Conservation (phyloP, 2,888 invertebrate species). For the Clitarchus hookeri region DNA sequence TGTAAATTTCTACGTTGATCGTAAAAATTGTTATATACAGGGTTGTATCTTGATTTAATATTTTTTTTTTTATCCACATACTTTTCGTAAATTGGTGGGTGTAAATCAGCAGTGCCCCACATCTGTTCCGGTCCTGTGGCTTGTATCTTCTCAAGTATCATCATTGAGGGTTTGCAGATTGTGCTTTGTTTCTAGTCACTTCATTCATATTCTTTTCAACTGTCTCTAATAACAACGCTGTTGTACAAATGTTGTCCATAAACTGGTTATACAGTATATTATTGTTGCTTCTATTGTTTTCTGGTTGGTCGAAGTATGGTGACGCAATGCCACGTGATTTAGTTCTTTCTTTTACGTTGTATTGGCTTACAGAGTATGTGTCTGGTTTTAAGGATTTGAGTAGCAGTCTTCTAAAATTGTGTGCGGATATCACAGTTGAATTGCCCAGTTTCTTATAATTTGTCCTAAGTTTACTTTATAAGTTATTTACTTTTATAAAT, state of each 20-base stretch:
- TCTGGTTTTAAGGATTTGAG: not conserved
- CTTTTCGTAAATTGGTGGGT: not conserved
- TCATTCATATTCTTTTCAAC: not conserved
- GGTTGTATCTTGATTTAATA: not conserved
- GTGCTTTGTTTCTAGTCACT: constrained; percentile 1
- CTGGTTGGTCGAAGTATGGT: too few relatives aligned
- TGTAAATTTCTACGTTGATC: not conserved
- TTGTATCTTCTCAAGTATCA: not conserved
- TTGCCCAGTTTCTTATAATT: too few relatives aligned
- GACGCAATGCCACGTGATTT: not conserved
- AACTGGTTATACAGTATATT: not conserved
- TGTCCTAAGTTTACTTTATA: too few relatives aligned
- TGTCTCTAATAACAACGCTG: not conserved
- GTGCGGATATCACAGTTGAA: not conserved
- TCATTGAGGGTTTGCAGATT: not conserved
- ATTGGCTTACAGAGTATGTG: not conserved
- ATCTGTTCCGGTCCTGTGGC: not conserved
- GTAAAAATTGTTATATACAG: not conserved
- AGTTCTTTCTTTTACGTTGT: not conserved
- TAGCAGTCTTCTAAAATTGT: not conserved
- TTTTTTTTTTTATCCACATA: not conserved
- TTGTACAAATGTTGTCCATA: not conserved
- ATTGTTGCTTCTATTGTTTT: not conserved
- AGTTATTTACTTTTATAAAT: too few relatives aligned
- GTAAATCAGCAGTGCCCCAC: not conserved